Evolutionary conservation across 2,888 invertebrate species (phyloP).

Genomic region (Apodemia duryi): DNA sequence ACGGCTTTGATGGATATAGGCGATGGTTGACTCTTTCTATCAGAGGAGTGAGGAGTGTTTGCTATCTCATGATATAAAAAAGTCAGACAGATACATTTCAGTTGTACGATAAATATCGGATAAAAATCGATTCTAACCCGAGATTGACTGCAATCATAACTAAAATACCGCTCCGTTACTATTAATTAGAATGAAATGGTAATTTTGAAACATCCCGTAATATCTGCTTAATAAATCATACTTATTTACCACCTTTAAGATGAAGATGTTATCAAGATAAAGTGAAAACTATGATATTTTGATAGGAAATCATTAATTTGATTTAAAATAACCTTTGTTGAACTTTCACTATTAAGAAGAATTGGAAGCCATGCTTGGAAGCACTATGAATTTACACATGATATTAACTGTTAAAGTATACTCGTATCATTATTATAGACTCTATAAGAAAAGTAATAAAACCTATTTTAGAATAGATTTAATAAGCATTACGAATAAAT

Average conservation of each 20-base stretch:
- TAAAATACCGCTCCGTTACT: neutral
- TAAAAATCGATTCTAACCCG: no score
- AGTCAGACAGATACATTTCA: no score
- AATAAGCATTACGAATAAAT: neutral
- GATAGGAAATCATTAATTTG: slow-evolving; percentile 20
- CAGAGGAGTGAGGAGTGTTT: no score
- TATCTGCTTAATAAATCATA: slow-evolving; percentile 1
- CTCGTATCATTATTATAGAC: neutral
- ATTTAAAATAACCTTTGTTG: slow-evolving; percentile 16
- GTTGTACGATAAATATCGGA: no score
- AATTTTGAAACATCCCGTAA: neutral
- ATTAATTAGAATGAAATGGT: neutral
- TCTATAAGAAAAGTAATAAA: neutral
- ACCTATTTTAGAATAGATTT: neutral
- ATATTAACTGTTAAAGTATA: neutral
- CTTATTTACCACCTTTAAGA: slow-evolving; percentile 4
- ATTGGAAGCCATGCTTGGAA: neutral
- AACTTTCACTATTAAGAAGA: slow-evolving; percentile 15
- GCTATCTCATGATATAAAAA: no score
- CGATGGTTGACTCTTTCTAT: no score
- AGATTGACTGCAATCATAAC: no score
- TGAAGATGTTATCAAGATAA: slow-evolving; percentile 20
- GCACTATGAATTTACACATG: neutral
- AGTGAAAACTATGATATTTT: slow-evolving; percentile 15
- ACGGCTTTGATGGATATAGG: no score